A percentile compares a stretch with the other conserved stretches of the same genome.
Evolutionary conservation across 2,888 invertebrate species (phyloP).

Genomic region (Brachyopa scutellaris): DNA sequence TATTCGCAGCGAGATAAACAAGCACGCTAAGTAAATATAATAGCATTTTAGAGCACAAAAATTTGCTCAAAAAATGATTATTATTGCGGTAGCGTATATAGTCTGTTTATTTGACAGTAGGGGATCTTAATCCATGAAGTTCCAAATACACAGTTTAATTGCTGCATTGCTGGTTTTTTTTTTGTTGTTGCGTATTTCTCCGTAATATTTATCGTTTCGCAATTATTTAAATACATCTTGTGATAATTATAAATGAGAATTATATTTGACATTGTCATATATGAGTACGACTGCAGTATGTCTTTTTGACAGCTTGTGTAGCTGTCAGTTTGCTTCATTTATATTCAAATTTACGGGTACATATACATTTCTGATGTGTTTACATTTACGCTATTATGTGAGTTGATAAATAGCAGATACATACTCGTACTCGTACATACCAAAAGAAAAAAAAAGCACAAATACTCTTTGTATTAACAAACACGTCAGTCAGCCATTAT

Average conservation of each 20-base stretch:
- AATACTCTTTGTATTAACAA: no score
- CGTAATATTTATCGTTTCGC: conserved; percentile 23
- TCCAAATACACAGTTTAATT: conserved; percentile 55
- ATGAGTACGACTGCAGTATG: no score
- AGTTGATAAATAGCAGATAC: conserved; percentile 32
- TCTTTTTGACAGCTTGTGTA: conserved; percentile 37
- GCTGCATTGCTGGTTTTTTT: conserved; percentile 17
- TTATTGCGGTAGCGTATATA: background rate
- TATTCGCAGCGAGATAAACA: conserved; percentile 29
- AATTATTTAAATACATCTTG: conserved; percentile 48
- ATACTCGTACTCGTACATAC: no score
- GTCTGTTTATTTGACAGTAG: conserved; percentile 33
- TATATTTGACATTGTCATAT: conserved; percentile 63
- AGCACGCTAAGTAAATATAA: conserved; percentile 9
- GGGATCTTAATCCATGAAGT: conserved; percentile 33
- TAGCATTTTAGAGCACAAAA: conserved; percentile 10
- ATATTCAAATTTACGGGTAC: background rate
- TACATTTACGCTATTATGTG: conserved; percentile 12
- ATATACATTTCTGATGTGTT: conserved; percentile 19
- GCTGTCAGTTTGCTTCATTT: conserved; percentile 29
- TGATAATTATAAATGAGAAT: conserved; percentile 52
- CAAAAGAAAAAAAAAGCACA: no score
- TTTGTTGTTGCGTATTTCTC: conserved; percentile 4
- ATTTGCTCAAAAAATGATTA: background rate
- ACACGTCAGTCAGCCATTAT: conserved; percentile 62